Percentiles rank a stretch among this genome's conserved stretches.
These are phyloP conservation scores for Aramus guarauna DNA, from an alignment of 2,113 vertebrate species.

Conservation along the genomic window DNA sequence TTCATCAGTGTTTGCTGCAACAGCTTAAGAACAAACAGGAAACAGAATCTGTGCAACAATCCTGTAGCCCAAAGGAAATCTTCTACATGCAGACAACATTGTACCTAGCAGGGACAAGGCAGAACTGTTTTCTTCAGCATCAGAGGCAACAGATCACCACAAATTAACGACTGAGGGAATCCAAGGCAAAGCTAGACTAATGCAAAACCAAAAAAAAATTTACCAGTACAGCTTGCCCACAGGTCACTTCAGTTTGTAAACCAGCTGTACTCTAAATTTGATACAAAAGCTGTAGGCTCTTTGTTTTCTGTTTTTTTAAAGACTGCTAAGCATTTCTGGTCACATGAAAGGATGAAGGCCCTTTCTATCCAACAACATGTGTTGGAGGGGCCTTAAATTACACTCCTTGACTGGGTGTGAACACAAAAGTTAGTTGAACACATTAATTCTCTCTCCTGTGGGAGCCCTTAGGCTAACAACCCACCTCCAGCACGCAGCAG, in stretches of 20 bases:
- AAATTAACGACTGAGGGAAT: not conserved
- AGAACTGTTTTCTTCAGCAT: not conserved
- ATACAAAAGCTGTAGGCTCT: not conserved
- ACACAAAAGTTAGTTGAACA: not conserved
- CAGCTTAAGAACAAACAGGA: not conserved
- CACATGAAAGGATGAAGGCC: not conserved
- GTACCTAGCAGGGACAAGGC: not conserved
- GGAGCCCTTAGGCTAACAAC: not conserved
- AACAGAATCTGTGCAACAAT: not conserved
- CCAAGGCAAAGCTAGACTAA: not conserved
- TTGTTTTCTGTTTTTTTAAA: not conserved
- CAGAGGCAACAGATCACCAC: not conserved
- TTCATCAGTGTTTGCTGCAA: not conserved
- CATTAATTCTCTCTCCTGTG: fast-evolving
- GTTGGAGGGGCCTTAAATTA: not conserved
- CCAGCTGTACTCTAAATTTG: not conserved
- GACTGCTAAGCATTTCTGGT: not conserved
- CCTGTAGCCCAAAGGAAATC: not conserved
- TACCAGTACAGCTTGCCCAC: not conserved
- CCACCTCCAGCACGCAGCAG: fast-evolving
- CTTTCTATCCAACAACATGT: not conserved
- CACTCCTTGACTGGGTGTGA: not conserved
- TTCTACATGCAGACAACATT: not conserved
- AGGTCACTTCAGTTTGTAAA: not conserved
- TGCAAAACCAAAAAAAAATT: not conserved